Percentiles rank a stretch among this genome's conserved stretches.
Conservation (phyloP, 1,140 invertebrate species). For the Bilobella aurantiaca region DNA sequence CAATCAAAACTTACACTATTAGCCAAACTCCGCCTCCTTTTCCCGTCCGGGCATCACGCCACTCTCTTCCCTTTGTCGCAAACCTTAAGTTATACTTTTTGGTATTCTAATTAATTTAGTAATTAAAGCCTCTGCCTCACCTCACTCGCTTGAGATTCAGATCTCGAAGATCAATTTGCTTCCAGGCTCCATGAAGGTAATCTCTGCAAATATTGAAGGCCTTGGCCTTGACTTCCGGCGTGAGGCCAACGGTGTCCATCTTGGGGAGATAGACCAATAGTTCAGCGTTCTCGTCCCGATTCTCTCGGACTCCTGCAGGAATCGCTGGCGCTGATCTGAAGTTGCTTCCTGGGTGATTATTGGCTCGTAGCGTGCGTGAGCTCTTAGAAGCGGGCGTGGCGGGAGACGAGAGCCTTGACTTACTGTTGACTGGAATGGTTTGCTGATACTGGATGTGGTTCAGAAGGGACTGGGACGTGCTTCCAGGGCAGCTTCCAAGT, state of each 20-base stretch:
- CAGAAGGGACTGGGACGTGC: constrained; percentile 10
- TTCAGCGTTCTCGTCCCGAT: neutral
- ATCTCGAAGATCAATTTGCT: constrained; percentile 59
- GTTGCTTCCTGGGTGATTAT: neutral
- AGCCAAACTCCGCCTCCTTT: no score
- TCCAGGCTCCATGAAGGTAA: constrained; percentile 77
- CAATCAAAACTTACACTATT: no score
- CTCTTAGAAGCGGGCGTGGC: neutral
- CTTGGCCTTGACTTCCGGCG: constrained; percentile 60
- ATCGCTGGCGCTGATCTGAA: neutral
- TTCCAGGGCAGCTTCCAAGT: constrained; percentile 13
- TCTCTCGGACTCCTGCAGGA: neutral
- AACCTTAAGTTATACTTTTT: no score
- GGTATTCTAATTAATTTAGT: no score
- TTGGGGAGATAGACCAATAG: neutral
- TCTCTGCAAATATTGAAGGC: constrained; percentile 76
- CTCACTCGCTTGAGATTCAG: constrained; percentile 69
- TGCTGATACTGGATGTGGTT: constrained; percentile 4
- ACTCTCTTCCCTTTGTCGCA: no score
- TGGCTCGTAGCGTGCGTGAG: neutral
- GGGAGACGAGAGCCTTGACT: neutral
- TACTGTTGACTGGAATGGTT: neutral
- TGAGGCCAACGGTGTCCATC: neutral
- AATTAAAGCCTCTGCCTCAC: constrained; percentile 46
- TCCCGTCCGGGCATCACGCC: no score